These are phyloP conservation scores for Protobothrops mucrosquamatus DNA, from an alignment of 2,113 vertebrate species.

Conservation along the genomic window DNA sequence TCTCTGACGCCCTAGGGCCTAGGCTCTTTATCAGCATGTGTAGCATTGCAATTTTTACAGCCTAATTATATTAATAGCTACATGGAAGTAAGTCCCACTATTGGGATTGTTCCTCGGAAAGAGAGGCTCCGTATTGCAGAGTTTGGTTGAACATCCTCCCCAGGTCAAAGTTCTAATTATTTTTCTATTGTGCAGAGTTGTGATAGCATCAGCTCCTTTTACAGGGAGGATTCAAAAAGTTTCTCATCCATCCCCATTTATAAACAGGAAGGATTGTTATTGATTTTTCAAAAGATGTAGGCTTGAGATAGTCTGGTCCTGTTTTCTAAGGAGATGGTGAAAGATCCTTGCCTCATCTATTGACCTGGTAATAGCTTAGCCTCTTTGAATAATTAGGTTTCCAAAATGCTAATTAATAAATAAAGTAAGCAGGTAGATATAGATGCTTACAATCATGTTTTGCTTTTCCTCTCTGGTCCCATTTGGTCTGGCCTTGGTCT, in stretches of 20 bases:
- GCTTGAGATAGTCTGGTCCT: neutral
- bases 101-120: neutral
- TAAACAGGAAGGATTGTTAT: neutral
- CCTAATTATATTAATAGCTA: neutral
- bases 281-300: neutral
- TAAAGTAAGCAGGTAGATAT: neutral
- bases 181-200: neutral
- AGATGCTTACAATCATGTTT: neutral
- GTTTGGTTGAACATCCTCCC: neutral
- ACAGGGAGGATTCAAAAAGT: neutral
- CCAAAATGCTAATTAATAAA: neutral
- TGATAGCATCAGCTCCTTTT: neutral
- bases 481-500: neutral
- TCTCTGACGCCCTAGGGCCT: too few relatives aligned
- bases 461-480: neutral
- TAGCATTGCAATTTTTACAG: neutral
- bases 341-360: neutral
- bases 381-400: neutral
- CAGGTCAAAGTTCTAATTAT: neutral
- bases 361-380: neutral
- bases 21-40: neutral
- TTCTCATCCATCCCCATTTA: neutral
- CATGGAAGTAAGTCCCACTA: neutral
- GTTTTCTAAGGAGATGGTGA: neutral
- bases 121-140: neutral